Evolutionary conservation across 2,888 invertebrate species (phyloP).

Genomic region (Sthenelais limicola): DNA sequence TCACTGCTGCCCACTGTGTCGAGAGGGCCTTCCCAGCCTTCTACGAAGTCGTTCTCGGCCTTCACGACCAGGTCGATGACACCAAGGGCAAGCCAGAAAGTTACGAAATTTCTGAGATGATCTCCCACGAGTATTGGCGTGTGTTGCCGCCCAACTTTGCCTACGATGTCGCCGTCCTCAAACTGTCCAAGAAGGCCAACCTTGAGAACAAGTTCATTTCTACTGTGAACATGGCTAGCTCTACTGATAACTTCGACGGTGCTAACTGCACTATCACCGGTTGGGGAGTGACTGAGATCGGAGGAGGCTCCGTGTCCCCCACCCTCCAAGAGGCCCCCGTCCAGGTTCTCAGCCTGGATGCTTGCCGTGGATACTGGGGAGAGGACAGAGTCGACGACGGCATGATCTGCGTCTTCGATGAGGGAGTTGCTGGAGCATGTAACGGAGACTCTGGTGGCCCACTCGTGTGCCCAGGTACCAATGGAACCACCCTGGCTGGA

Average conservation of each 20-base stretch:
- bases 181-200: constrained; percentile 8
- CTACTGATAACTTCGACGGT: constrained; percentile 25
- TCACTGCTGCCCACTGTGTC: constrained; percentile 28
- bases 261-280: constrained; percentile 25
- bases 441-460: no score
- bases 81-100: constrained; percentile 5
- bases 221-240: constrained; percentile 6
- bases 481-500: no score
- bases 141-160: background rate
- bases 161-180: constrained; percentile 22
- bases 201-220: background rate
- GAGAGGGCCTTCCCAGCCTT: constrained; percentile 7
- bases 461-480: no score
- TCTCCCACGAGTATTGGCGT: constrained; percentile 8
- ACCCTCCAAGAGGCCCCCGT: constrained; percentile 18
- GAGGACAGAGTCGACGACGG: constrained; percentile 17
- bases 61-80: constrained; percentile 3
- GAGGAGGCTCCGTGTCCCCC: constrained; percentile 9
- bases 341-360: background rate
- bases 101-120: background rate
- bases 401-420: constrained; percentile 11
- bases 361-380: constrained; percentile 17
- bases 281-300: constrained; percentile 15
- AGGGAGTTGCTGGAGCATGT: constrained; percentile 19
- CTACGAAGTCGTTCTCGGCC: constrained; percentile 1